phyloP scores from a whole-genome alignment of 2,797 vertebrate species.

The Periparus ater region DNA sequence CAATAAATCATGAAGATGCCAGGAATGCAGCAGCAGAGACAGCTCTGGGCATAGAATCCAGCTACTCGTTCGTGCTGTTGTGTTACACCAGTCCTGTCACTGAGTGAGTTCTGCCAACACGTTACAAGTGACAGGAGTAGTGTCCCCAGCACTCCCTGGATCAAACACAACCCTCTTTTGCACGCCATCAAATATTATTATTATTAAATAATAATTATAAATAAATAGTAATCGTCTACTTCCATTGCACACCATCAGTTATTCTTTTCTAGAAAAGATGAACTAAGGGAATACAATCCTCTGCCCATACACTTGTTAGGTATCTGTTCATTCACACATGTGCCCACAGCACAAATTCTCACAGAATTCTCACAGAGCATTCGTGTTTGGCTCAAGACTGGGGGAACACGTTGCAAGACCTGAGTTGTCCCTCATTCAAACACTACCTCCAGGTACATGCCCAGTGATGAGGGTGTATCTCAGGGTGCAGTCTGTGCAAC shows the following conservation, averaged over 20 bases:
- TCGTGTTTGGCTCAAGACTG: background rate
- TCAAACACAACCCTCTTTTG: background rate
- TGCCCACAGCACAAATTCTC: background rate
- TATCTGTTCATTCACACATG: background rate
- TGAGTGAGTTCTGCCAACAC: background rate
- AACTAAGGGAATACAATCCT: background rate
- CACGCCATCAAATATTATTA: background rate
- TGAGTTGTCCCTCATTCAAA: background rate
- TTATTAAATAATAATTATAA: no score
- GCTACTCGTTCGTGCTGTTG: background rate
- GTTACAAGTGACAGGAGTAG: background rate
- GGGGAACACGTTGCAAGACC: background rate
- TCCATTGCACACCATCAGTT: background rate
- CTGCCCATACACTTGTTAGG: background rate
- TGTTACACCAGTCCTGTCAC: background rate
- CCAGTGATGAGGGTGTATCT: background rate
- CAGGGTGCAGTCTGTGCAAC: background rate
- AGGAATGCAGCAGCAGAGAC: background rate
- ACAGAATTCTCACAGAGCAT: background rate
- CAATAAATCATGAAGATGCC: background rate
- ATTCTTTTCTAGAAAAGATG: background rate
- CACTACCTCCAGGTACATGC: accelerated
- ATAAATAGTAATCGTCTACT: background rate
- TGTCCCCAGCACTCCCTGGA: background rate
- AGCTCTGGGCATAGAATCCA: background rate